Evolutionary conservation across 1,140 invertebrate genomes (phyloP), one percentile per base, ranked within the genome.

Genomic region (Lepeophtheirus salmonis): DNA sequence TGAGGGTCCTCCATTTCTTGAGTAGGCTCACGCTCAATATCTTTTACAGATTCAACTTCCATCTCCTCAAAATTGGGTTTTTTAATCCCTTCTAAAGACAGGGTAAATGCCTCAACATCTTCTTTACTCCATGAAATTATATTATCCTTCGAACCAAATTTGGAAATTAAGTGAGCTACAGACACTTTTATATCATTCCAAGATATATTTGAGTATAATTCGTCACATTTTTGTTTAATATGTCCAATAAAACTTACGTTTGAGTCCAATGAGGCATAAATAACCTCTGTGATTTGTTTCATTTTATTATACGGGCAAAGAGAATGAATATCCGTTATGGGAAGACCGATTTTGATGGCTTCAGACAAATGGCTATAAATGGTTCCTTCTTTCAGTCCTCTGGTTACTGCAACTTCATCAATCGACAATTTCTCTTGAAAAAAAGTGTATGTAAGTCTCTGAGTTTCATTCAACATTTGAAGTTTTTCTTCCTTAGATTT

Each of bases 171-270:
- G n/a, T 41, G 16, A 20, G 52, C 52, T 2, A 54, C 52, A 2
- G 52, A 16, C 14, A 54, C 21, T 24, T 54, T 54, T 14, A 54
- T 1, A 16, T 2, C 52, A 13, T 54, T 24, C 52, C 52, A 54
- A 21, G 18, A 20, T 1, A 54, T 13, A 20, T 3, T 23, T n/a
- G n/a, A 13, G 17, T 54, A 14, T 17, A 20, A 16, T 20, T 54
- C 23, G 22, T 54, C 52, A 20, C 52, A 54, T 24, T 54, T 24
- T 18, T 54, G 18, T 13, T 54, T 54, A 12, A 54, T 54, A 3
- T 14, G 52, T 1, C 52, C 52, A 1, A 54, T 20, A 4, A 14
- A 16, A 4, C 20, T 21, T 16, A 54, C 23, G 52, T 54, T 23
- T 12, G 52, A 54, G 2, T 1, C 17, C 2, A 54, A 14, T 1